Percentiles rank a stretch among this genome's conserved stretches.
Conservation (phyloP, 2,888 invertebrate species). For the Dendrolimus houi region DNA sequence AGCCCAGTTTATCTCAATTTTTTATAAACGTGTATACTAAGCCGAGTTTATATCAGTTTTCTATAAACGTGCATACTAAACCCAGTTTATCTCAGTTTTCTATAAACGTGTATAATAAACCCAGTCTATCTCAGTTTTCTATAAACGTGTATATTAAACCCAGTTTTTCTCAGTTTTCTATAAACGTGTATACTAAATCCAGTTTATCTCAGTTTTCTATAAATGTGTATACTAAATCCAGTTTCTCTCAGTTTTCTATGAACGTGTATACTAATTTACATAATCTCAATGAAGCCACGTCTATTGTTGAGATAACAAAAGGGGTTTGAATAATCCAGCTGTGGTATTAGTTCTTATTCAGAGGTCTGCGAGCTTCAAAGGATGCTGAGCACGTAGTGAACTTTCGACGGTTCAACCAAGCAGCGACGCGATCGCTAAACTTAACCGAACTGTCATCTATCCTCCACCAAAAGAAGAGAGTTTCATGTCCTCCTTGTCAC, state of each 20-base stretch:
- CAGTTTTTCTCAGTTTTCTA: too few relatives aligned
- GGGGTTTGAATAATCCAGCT: constrained; percentile 27
- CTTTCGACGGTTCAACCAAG: constrained; percentile 24
- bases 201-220: too few relatives aligned
- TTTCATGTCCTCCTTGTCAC: constrained; percentile 14
- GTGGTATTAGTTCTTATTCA: constrained; percentile 13
- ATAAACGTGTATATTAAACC: too few relatives aligned
- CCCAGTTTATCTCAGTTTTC: background rate
- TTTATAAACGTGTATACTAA: constrained; percentile 18
- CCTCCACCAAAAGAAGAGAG: constrained; percentile 15
- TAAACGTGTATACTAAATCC: too few relatives aligned
- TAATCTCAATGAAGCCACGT: constrained; percentile 22
- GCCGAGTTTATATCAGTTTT: constrained; percentile 3
- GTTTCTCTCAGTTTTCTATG: constrained; percentile 10
- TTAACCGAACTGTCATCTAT: constrained; percentile 23
- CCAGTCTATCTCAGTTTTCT: too few relatives aligned
- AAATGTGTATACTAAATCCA: background rate
- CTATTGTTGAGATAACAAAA: constrained; percentile 28
- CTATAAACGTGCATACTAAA: constrained; percentile 18
- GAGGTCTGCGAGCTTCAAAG: constrained; percentile 10
- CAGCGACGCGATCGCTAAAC: constrained; percentile 18
- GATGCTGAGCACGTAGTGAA: constrained; percentile 37
- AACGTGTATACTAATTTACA: constrained; percentile 23
- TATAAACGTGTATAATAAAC: too few relatives aligned
- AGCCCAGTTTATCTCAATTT: constrained; percentile 4